Conservation (phyloP, 2,888 invertebrate genomes). For the Empis livida region DNA sequence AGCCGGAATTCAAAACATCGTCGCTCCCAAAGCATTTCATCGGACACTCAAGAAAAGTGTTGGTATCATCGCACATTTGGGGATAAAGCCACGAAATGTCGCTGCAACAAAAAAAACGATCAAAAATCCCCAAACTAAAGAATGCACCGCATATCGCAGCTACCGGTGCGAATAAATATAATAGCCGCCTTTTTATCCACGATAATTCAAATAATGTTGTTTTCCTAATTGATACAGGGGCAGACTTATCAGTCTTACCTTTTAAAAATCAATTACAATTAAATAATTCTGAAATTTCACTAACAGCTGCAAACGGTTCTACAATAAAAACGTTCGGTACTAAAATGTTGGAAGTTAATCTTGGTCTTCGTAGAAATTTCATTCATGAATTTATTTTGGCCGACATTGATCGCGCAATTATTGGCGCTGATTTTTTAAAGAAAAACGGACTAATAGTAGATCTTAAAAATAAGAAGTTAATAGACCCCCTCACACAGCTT, state of each 20-base stretch:
- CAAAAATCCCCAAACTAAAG: not conserved
- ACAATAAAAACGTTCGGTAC: not conserved
- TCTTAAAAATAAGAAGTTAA: not conserved
- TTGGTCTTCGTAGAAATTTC: not conserved
- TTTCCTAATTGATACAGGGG: not conserved
- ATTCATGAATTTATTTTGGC: not conserved
- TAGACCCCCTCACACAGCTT: not conserved
- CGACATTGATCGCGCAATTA: too few species aligned
- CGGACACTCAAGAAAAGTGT: not conserved
- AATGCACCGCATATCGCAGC: not conserved
- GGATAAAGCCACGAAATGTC: not conserved
- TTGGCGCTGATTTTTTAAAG: too few species aligned
- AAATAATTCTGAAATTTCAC: not conserved
- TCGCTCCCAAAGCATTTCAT: not conserved
- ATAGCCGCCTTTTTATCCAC: not conserved
- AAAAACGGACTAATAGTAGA: not conserved
- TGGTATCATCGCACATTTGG: not conserved
- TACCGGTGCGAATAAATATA: not conserved
- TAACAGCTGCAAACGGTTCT: not conserved
- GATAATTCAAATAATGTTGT: not conserved
- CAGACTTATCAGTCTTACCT: not conserved
- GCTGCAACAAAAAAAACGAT: not conserved
- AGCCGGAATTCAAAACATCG: too few species aligned
- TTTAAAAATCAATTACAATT: not conserved
- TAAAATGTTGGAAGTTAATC: not conserved